phyloP scores from a whole-genome alignment of 1,140 invertebrate species.

The fruit fly (Drosophila melanogaster) region Release_6_plus_ISO1_MT NT_033779.5:1035001-1035500 shows the following conservation, averaged over 20 bases:
- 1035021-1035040: constrained; percentile 52
- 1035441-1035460: constrained; percentile 23
- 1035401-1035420: constrained; percentile 16
- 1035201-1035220: constrained; percentile 64
- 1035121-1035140: constrained; percentile 56
- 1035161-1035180: constrained; percentile 26
- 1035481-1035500: constrained; percentile 15
- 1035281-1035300: neutral
- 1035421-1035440: constrained; percentile 8
- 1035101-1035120: constrained; percentile 54
- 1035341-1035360: too few relatives aligned
- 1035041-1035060: constrained; percentile 25
- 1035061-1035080: constrained; percentile 21
- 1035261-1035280: neutral
- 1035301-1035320: neutral
- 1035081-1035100: constrained; percentile 2
- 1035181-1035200: constrained; percentile 43
- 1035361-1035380: neutral
- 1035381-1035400: neutral
- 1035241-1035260: neutral
- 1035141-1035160: constrained; percentile 30
- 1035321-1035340: neutral
- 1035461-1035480: neutral
- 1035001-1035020: constrained; percentile 57
- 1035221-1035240: constrained; percentile 27